Evolutionary conservation across 1,140 invertebrate genomes (phyloP).

Genomic region (Sitobion miscanthi): DNA sequence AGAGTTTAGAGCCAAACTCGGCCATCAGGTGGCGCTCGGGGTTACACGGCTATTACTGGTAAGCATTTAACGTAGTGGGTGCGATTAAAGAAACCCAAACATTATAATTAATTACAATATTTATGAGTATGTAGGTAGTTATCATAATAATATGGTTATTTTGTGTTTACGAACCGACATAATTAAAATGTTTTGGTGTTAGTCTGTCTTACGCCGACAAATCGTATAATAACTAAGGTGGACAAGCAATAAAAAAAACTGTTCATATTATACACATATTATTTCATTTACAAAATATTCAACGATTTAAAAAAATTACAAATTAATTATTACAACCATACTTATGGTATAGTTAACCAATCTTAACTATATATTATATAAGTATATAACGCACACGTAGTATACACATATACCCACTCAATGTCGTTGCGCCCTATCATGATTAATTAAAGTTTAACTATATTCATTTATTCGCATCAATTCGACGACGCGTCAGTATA

Average conservation of each 20-base stretch:
- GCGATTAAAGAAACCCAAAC: not conserved
- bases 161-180: not conserved
- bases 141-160: not conserved
- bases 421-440: too few relatives aligned
- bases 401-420: too few relatives aligned
- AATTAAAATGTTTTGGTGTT: not conserved
- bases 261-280: not conserved
- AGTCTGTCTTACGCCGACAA: not conserved
- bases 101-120: not conserved
- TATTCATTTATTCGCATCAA: too few relatives aligned
- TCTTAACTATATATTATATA: too few relatives aligned
- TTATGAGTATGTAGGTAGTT: too few relatives aligned
- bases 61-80: not conserved
- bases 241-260: not conserved
- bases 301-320: not conserved
- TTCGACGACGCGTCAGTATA: too few relatives aligned
- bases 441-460: too few relatives aligned
- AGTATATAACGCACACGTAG: too few relatives aligned
- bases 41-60: conserved; percentile 50
- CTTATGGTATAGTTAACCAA: too few relatives aligned
- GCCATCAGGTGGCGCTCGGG: conserved; percentile 77
- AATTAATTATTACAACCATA: too few relatives aligned
- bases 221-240: not conserved
- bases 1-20: conserved; percentile 78
- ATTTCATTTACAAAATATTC: not conserved